Percentiles rank a stretch among this genome's conserved stretches.
Conservation (phyloP, 2,888 invertebrate genomes). For the Anorthoa munda region DNA sequence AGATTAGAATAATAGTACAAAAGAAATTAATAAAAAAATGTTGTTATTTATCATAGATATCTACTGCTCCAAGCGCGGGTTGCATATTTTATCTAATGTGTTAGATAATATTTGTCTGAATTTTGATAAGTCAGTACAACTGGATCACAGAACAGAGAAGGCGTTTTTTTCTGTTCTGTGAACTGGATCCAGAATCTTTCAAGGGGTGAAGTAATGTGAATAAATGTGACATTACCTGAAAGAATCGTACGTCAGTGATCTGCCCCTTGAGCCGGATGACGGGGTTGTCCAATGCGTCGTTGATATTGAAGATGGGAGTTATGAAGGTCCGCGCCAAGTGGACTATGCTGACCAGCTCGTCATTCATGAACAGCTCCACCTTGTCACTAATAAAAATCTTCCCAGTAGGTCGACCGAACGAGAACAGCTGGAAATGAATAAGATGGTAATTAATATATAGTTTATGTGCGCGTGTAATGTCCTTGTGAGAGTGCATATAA, state of each 20-base stretch:
- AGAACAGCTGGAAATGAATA: slow-evolving; percentile 71
- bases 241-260: background rate
- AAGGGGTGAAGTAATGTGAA: background rate
- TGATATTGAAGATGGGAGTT: slow-evolving; percentile 75
- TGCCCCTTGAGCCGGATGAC: slow-evolving; percentile 75
- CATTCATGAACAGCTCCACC: slow-evolving; percentile 75
- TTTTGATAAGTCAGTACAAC: background rate
- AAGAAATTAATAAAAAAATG: too few relatives aligned
- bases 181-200: background rate
- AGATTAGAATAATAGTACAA: too few relatives aligned
- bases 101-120: too few relatives aligned
- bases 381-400: slow-evolving; percentile 74
- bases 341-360: slow-evolving; percentile 71
- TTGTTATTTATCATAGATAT: too few relatives aligned
- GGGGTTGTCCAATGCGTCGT: slow-evolving; percentile 69
- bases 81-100: too few relatives aligned
- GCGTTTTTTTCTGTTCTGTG: too few relatives aligned
- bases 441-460: background rate
- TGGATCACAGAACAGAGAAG: background rate
- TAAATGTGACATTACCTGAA: slow-evolving; percentile 12
- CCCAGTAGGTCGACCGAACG: slow-evolving; percentile 72
- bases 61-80: too few relatives aligned
- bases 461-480: too few relatives aligned
- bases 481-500: too few relatives aligned
- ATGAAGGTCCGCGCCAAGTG: slow-evolving; percentile 74